Conservation (phyloP, 2,888 invertebrate species). For the Pyrochroa serraticornis region DNA sequence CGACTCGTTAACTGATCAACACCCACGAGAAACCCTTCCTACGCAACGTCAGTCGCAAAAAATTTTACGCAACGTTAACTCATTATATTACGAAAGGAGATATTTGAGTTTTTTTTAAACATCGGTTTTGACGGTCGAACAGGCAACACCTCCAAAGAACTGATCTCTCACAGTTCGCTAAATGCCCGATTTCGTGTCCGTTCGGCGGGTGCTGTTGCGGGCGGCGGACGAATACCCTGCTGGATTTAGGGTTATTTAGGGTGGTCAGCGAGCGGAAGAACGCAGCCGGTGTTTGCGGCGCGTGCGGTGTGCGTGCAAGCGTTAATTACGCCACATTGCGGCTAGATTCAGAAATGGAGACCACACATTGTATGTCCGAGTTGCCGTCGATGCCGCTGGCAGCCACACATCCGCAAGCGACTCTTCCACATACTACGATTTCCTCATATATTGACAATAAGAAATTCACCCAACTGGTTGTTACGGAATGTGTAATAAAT, state of each 20-base stretch:
- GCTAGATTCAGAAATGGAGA: constrained; percentile 44
- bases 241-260: constrained; percentile 46
- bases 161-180: not conserved
- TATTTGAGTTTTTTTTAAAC: not conserved
- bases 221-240: constrained; percentile 11
- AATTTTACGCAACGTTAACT: constrained; percentile 7
- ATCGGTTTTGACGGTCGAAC: too few species aligned
- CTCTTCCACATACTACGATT: too few species aligned
- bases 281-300: constrained; percentile 50
- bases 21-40: too few species aligned
- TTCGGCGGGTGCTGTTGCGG: not conserved
- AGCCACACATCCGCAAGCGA: too few species aligned
- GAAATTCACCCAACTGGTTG: too few species aligned
- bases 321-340: constrained; percentile 52
- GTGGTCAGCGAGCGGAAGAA: constrained; percentile 52
- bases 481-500: too few species aligned
- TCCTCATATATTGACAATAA: too few species aligned
- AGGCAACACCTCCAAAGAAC: not conserved
- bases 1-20: too few species aligned
- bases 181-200: too few species aligned
- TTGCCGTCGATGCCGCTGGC: not conserved
- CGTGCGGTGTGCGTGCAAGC: constrained; percentile 52
- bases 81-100: constrained; percentile 18
- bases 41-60: too few species aligned
- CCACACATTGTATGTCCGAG: constrained; percentile 19